Conservation (phyloP, 2,797 vertebrate species). For the Calcarius lapponicus region DNA sequence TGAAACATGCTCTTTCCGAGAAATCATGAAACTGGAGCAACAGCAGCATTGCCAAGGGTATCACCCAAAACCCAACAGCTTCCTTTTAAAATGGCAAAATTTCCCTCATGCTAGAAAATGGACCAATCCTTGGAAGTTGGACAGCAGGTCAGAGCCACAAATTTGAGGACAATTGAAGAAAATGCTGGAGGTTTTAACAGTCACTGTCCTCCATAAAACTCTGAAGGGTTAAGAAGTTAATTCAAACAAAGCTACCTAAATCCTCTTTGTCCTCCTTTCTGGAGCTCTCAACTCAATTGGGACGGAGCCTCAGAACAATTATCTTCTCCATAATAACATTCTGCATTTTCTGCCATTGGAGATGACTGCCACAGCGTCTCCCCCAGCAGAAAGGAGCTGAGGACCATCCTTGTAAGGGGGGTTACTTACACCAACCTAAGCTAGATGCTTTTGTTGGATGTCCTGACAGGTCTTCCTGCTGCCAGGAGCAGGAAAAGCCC, state of each 20-base stretch:
- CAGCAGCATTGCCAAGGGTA: neutral
- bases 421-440: neutral
- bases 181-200: neutral
- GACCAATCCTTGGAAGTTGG: neutral
- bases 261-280: slow-evolving; percentile 36
- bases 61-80: neutral
- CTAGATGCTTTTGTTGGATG: neutral
- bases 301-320: slow-evolving; percentile 48
- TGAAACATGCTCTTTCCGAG: neutral
- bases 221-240: neutral
- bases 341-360: slow-evolving; percentile 35
- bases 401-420: neutral
- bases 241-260: neutral
- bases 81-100: neutral
- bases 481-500: neutral
- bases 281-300: slow-evolving; percentile 52
- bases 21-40: neutral
- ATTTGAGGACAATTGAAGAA: neutral
- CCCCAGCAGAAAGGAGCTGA: neutral
- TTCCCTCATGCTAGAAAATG: neutral
- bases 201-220: neutral
- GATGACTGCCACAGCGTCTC: neutral
- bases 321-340: slow-evolving; percentile 51
- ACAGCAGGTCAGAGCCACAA: neutral
- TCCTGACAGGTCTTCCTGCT: neutral